These are phyloP conservation scores for Bolborhynchus lineola DNA, from an alignment of 2,113 vertebrate genomes.

Conservation along the genomic window DNA sequence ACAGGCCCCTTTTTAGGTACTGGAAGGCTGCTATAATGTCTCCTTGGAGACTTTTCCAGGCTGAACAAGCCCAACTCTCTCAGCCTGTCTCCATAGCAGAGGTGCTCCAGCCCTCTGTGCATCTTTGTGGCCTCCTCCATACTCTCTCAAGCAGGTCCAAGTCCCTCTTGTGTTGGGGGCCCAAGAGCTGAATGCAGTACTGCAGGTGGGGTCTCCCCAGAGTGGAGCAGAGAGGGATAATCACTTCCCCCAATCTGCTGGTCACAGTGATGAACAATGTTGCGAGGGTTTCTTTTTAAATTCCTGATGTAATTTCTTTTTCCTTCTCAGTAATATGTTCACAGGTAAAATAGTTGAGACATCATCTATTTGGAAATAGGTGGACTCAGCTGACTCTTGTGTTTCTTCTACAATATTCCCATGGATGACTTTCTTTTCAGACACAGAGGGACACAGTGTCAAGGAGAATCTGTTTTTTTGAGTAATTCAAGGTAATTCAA, in stretches of 20 bases:
- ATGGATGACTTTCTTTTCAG: background rate
- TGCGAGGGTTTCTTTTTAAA: background rate
- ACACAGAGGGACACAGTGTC: background rate
- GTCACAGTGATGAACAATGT: background rate
- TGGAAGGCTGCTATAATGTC: background rate
- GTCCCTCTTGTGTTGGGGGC: background rate
- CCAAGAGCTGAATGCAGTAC: background rate
- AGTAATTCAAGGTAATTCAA: background rate
- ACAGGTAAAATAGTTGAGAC: background rate
- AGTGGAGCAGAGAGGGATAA: background rate
- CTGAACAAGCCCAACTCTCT: background rate
- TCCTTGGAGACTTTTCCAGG: background rate
- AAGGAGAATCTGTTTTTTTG: background rate
- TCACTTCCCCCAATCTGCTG: background rate
- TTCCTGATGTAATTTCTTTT: background rate
- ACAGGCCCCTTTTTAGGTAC: background rate
- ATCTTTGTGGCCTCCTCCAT: background rate
- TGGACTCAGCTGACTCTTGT: background rate
- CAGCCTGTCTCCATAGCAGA: background rate
- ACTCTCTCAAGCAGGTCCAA: background rate
- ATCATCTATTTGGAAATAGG: background rate
- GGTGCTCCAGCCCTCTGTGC: background rate
- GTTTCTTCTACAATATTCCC: background rate
- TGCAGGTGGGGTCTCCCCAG: background rate
- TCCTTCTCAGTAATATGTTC: background rate